These are phyloP conservation scores for Odontocerum albicorne DNA, from an alignment of 2,888 invertebrate genomes.

Conservation along the genomic window DNA sequence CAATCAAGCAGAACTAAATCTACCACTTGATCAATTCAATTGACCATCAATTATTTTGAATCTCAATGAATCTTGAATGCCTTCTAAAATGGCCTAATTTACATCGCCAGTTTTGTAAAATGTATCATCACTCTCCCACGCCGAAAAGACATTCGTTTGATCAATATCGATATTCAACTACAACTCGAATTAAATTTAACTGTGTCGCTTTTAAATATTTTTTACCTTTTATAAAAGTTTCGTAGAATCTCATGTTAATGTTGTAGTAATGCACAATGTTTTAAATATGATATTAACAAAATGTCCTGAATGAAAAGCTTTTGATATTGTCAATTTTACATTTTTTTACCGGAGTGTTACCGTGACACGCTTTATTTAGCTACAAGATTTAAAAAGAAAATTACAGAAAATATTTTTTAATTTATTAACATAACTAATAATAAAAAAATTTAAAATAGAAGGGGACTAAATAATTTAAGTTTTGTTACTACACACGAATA, in stretches of 20 bases:
- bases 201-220: too few species aligned
- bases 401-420: slow-evolving; percentile 22
- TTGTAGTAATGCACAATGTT: slow-evolving; percentile 3
- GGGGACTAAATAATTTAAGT: slow-evolving; percentile 21
- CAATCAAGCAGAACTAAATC: slow-evolving; percentile 68
- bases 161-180: too few species aligned
- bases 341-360: too few species aligned
- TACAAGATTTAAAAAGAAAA: too few species aligned
- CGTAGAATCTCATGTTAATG: not conserved
- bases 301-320: slow-evolving; percentile 5
- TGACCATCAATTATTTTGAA: not conserved
- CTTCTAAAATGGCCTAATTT: too few species aligned
- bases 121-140: too few species aligned
- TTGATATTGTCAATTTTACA: slow-evolving; percentile 10
- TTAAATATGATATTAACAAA: slow-evolving; percentile 3
- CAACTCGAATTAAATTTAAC: too few species aligned
- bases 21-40: slow-evolving; percentile 1
- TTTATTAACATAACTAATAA: slow-evolving; percentile 31
- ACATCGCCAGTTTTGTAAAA: too few species aligned
- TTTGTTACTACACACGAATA: slow-evolving; percentile 25
- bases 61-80: not conserved
- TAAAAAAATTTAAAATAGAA: slow-evolving; percentile 7
- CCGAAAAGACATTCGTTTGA: too few species aligned
- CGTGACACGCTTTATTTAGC: too few species aligned
- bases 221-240: too few species aligned